Evolutionary conservation across 2,888 invertebrate species (phyloP), one percentile per base, ranked within the genome.

Genomic region (Leistus spinibarbis): DNA sequence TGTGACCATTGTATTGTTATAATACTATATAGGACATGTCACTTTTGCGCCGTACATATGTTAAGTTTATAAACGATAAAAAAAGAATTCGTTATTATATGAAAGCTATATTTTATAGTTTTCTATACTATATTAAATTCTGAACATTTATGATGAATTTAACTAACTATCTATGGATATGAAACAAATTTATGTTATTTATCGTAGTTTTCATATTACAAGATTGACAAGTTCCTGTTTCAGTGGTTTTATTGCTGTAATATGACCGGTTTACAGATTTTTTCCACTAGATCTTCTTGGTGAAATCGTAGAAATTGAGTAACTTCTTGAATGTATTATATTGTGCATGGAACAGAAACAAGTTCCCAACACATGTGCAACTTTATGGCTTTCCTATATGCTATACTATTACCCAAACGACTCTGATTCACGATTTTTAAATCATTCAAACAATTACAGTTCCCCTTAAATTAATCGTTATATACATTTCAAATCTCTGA

Each of bases 271-370:
- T 65, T 24, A 20, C 17, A 72, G 72, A 56, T 64, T 54, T 64
- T 72, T 66, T 65, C 60, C 27, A 66, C 40, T 19, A 54, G 22
- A 70, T 70, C 63, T 70, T 53, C 27, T 24, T 69, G 72, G 72
- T 57, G 72, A 72, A 72, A 72, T 72, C 72, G 72, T 72, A 72
- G 65, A 72, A 72, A 72, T 72, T 72, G 72, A 66, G 72, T 57
- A 72, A 72, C 72, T 65, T 72, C 65, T 57, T 24, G 23, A 72
- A 72, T 72, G 23, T 27, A 20, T 64, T 20, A n/a, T 23, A 64
- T 23, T 40, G 69, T 20, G 60, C 60, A 69, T 69, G 69, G 40
- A 69, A 69, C 56, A 69, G 68, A 40, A 40, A 40, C 40, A 40
- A 40, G 40, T 40, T 40, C 13, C 40, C 7, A 10, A 40, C 5